Percentiles rank a stretch among this genome's conserved stretches.
Conservation (phyloP, 2,113 vertebrate species). For the Leptobrachium leishanense region DNA sequence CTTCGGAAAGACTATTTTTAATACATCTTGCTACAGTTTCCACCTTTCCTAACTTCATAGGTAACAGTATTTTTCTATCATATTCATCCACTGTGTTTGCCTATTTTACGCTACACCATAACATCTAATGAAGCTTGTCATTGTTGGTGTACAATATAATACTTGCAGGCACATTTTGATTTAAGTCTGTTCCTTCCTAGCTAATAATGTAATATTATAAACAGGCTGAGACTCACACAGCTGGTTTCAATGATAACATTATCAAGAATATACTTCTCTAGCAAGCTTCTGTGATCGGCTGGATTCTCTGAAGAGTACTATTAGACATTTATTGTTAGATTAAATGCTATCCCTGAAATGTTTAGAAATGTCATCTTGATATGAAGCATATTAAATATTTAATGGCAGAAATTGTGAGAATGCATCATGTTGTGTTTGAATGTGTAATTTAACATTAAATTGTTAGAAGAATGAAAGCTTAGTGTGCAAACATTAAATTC, state of each 20-base stretch:
- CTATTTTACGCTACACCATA: constrained; percentile 40
- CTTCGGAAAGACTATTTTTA: too few relatives aligned
- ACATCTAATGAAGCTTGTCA: constrained; percentile 40
- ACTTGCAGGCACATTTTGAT: constrained; percentile 42
- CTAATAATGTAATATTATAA: constrained; percentile 48
- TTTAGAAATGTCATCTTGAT: constrained; percentile 45
- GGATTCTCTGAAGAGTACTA: constrained; percentile 37
- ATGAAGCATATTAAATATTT: constrained; percentile 39
- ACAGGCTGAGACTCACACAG: constrained; percentile 39
- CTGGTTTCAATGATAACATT: constrained; percentile 45
- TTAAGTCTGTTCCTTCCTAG: constrained; percentile 27
- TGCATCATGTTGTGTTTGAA: constrained; percentile 19
- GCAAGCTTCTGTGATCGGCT: constrained; percentile 40
- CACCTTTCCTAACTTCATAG: neutral
- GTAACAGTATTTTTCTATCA: neutral
- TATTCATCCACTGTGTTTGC: neutral
- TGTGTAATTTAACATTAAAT: constrained; percentile 45
- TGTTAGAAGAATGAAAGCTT: constrained; percentile 23
- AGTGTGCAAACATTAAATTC: constrained; percentile 3
- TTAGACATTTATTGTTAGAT: constrained; percentile 39
- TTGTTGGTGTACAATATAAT: constrained; percentile 41
- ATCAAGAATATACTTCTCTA: constrained; percentile 37
- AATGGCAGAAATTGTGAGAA: constrained; percentile 27
- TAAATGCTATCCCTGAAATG: constrained; percentile 39
- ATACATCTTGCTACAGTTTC: neutral